Base-by-base conservation (phyloP, 1,140 invertebrate species). In the Drosophila fuyamai region DNA sequence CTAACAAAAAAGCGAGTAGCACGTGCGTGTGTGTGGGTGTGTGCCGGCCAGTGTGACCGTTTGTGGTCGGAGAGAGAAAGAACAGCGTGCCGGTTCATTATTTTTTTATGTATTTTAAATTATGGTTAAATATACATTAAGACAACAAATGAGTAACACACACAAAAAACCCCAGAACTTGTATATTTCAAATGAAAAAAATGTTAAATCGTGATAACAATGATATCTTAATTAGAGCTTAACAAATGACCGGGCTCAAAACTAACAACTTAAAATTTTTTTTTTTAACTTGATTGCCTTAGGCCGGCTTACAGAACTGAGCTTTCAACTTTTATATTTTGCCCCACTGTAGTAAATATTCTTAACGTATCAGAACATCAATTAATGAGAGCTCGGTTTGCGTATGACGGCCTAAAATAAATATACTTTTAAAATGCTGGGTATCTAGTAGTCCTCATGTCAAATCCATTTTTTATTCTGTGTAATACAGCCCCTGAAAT, bases 21-120 rank as follows among this genome's bases (percentile, higher is more conserved):
- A 29, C 40, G 46, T 54, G 38, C 35, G 50, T 57, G n/a, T 56
- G n/a, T 14, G 16, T 47, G 44, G 51, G 50, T 23, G 29, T 61
- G 43, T 55, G 58, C 56, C 66, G 65, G 38, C 56, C 79, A 86
- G 83, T 63, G 83, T 88, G 78, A 77, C 79, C 82, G 59, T 78
- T 65, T 80, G 67, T 61, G 80, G 78, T 61, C 63, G 71, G 44
- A 70, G 4, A 14, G 32, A 48, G n/a, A 60, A 29, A 16, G 38
- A 56, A 13, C 14, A 54, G 44, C 59, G 43, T 35, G 60, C 60
- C 60, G 60, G 55, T 10, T n/a, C 2, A 40, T 35, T 41, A 60
- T 32, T 43, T 35, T n/a, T 18, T 16, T 32, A n/a, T n/a, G n/a
- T n/a, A n/a, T 61, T 23, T 43, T 60, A 27, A 62, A 27, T 2